These are phyloP conservation scores for Pseudoips prasinana DNA, from an alignment of 2,888 invertebrate genomes.

Conservation along the genomic window DNA sequence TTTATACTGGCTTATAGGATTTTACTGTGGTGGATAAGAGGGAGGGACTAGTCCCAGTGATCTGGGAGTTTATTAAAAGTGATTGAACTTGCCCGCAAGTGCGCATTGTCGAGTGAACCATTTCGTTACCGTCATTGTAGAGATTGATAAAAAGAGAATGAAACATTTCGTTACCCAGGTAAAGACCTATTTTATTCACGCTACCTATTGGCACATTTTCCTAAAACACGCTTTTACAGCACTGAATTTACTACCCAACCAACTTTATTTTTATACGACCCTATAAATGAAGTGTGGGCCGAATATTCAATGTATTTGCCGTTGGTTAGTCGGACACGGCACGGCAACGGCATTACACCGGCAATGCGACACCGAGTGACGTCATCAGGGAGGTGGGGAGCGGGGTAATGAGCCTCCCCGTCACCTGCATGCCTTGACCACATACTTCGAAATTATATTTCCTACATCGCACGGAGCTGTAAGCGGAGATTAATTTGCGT, in stretches of 20 bases:
- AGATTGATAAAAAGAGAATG: too few species aligned
- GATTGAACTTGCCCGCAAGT: too few species aligned
- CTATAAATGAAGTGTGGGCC: constrained; percentile 12
- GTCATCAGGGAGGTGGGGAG: constrained; percentile 36
- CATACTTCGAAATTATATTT: constrained; percentile 35
- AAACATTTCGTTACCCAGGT: too few species aligned
- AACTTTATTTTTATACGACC: not conserved
- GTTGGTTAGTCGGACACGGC: constrained; percentile 13
- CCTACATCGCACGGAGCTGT: constrained; percentile 18
- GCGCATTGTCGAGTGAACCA: too few species aligned
- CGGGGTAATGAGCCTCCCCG: constrained; percentile 42
- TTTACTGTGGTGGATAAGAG: too few species aligned
- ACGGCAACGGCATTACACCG: constrained; percentile 32
- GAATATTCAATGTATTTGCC: constrained; percentile 13
- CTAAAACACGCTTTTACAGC: too few species aligned
- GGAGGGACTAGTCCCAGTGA: too few species aligned
- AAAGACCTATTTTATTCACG: too few species aligned
- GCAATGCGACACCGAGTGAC: constrained; percentile 64
- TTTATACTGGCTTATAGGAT: too few species aligned
- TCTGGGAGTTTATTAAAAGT: too few species aligned
- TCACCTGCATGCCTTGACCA: constrained; percentile 41
- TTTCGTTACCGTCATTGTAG: too few species aligned
- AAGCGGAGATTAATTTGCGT: constrained; percentile 7
- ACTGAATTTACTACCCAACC: not conserved
- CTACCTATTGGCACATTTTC: too few species aligned